Evolutionary conservation across 2,113 vertebrate genomes (phyloP).

Genomic region (Peromyscus maniculatus): DNA sequence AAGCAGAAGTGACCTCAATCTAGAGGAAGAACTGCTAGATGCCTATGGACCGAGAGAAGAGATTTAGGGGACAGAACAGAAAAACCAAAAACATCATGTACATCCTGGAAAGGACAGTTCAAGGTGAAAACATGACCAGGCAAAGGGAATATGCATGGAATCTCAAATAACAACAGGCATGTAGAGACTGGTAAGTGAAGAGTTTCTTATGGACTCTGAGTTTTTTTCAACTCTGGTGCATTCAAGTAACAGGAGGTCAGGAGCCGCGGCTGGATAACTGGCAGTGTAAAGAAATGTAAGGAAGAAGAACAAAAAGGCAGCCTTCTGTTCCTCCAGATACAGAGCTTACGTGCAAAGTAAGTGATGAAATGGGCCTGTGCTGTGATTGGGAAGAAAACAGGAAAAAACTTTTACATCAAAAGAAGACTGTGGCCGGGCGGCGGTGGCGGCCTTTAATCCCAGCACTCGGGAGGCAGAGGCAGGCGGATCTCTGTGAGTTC

Average conservation of each 20-base stretch:
- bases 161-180: not conserved
- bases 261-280: not conserved
- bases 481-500: no score
- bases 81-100: not conserved
- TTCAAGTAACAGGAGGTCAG: not conserved
- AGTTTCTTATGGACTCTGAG: not conserved
- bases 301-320: not conserved
- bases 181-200: not conserved
- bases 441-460: no score
- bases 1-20: not conserved
- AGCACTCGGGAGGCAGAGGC: no score
- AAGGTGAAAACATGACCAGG: not conserved
- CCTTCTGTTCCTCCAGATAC: not conserved
- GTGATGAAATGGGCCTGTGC: not conserved
- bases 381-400: not conserved
- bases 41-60: not conserved
- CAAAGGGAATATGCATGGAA: not conserved
- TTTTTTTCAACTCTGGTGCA: not conserved
- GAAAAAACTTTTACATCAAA: not conserved
- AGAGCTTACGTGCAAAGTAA: not conserved
- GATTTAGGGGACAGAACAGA: not conserved
- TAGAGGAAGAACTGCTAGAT: not conserved
- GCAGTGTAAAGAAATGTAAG: not conserved
- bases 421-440: not conserved
- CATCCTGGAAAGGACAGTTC: not conserved